Evolutionary conservation across 2,113 vertebrate genomes (phyloP).

Genomic region (Heterocephalus glaber): DNA sequence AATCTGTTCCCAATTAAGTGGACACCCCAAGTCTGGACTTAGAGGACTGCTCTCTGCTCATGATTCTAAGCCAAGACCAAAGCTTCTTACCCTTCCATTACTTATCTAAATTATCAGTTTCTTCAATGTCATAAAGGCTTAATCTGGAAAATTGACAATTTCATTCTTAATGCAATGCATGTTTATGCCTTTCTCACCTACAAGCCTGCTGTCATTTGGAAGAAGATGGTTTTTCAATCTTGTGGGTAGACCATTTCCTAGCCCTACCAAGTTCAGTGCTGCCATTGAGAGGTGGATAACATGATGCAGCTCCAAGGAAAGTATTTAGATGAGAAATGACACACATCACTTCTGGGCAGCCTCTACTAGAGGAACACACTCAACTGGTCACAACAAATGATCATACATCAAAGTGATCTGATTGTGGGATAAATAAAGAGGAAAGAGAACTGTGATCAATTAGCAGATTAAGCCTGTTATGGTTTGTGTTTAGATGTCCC

Average conservation of each 20-base stretch:
- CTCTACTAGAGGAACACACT: neutral
- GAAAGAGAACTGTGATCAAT: neutral
- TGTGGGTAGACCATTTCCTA: neutral
- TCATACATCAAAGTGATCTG: neutral
- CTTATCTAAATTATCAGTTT: neutral
- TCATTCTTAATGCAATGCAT: neutral
- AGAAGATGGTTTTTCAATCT: neutral
- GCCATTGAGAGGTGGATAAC: rapidly evolving
- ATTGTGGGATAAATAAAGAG: neutral
- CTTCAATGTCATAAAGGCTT: neutral
- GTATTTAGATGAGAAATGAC: neutral
- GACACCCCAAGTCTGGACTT: neutral
- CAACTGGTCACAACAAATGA: neutral
- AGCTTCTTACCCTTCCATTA: neutral
- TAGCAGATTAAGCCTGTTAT: neutral
- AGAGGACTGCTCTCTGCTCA: neutral
- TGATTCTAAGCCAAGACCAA: neutral
- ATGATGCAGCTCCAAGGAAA: neutral
- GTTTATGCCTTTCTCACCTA: neutral
- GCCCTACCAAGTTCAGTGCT: neutral
- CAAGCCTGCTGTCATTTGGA: neutral
- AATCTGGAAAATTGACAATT: neutral
- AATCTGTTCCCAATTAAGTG: neutral
- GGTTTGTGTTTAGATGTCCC: no score
- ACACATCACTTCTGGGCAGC: neutral